Percentiles rank a stretch among this genome's conserved stretches.
Evolutionary conservation across 2,888 invertebrate species (phyloP).

Genomic region (Papilio elwesi): DNA sequence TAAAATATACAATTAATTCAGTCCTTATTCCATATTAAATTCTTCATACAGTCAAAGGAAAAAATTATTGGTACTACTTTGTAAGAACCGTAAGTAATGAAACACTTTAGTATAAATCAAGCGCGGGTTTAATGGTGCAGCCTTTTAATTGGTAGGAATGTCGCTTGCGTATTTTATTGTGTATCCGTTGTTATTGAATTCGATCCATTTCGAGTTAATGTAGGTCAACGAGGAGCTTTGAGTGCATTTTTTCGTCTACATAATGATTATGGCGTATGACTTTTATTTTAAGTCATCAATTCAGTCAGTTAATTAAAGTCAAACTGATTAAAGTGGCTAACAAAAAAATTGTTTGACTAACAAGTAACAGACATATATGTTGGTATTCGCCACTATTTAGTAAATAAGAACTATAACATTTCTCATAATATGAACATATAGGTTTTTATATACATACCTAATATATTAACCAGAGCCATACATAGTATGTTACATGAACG

Average conservation of each 20-base stretch:
- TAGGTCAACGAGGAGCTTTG: constrained; percentile 41
- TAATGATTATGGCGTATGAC: constrained; percentile 13
- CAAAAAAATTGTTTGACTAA: too few relatives aligned
- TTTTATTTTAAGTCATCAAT: too few relatives aligned
- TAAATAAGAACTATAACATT: too few relatives aligned
- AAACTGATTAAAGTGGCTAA: too few relatives aligned
- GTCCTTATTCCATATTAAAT: constrained; percentile 2
- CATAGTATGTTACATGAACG: too few relatives aligned
- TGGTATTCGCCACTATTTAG: too few relatives aligned
- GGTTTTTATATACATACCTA: too few relatives aligned
- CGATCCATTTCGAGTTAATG: constrained; percentile 53
- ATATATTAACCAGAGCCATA: too few relatives aligned
- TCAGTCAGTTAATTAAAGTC: too few relatives aligned
- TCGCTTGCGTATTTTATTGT: constrained; percentile 55
- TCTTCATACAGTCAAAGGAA: background rate
- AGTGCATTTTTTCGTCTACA: background rate
- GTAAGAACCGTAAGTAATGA: constrained; percentile 44
- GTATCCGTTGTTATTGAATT: constrained; percentile 47
- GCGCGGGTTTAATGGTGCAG: constrained; percentile 58
- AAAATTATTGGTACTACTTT: constrained; percentile 6
- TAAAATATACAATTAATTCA: constrained; percentile 1
- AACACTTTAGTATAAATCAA: constrained; percentile 62
- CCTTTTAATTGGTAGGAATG: constrained; percentile 60
- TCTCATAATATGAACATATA: too few relatives aligned
- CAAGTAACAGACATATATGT: too few relatives aligned